These are phyloP conservation scores for Drosophila nr. fundita DNA, from an alignment of 2,888 invertebrate genomes.

Conservation along the genomic window DNA sequence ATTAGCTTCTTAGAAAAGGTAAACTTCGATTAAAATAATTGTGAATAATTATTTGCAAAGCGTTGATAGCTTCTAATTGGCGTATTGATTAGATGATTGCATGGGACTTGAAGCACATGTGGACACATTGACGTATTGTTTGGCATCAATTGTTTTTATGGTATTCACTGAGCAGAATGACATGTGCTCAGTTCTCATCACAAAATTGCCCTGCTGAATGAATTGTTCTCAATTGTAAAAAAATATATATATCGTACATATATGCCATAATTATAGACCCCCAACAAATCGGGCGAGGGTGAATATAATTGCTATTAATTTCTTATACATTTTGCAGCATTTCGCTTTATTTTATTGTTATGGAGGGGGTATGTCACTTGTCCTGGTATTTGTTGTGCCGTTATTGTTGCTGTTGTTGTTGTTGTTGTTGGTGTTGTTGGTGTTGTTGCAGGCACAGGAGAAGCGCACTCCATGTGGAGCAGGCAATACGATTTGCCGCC, in stretches of 20 bases:
- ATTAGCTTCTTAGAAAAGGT: not conserved
- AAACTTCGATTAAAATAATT: not conserved
- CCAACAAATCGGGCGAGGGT: not conserved
- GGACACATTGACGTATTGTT: not conserved
- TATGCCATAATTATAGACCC: conserved; percentile 8
- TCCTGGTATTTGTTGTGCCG: not conserved
- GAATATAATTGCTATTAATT: conserved; percentile 44
- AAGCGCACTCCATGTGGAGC: conserved; percentile 41
- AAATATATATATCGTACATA: not conserved
- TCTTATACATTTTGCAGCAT: conserved; percentile 55
- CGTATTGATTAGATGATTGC: not conserved
- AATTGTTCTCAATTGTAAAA: not conserved
- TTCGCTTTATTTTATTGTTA: conserved; percentile 40
- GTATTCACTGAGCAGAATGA: not conserved
- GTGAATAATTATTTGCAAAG: not conserved
- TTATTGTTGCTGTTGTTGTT: not conserved
- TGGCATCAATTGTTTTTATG: not conserved
- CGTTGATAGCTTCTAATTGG: not conserved
- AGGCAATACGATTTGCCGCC: conserved; percentile 65
- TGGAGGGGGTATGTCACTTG: conserved; percentile 16
- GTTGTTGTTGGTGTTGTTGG: conserved; percentile 7
- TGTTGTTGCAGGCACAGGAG: conserved; percentile 19
- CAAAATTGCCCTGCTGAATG: not conserved
- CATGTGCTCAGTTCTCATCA: not conserved
- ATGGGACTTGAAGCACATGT: not conserved